These are phyloP conservation scores for Okapia johnstoni DNA, from an alignment of 2,113 vertebrate species.

Conservation along the genomic window DNA sequence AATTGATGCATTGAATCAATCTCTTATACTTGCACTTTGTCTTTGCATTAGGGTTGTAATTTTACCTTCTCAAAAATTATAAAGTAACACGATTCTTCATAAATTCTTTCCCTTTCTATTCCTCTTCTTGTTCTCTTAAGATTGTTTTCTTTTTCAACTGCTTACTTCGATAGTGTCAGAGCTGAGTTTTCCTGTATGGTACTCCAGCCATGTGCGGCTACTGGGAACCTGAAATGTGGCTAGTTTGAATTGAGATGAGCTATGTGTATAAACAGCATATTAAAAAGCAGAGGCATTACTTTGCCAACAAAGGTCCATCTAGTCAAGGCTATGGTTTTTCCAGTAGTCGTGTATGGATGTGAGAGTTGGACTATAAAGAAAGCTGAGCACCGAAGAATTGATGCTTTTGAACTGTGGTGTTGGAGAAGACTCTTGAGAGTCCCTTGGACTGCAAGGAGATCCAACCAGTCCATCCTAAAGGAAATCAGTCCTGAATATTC, in stretches of 20 bases:
- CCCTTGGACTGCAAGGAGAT: neutral
- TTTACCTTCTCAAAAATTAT: constrained; percentile 17
- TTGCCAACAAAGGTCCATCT: neutral
- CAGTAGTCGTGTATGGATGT: neutral
- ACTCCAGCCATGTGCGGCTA: neutral
- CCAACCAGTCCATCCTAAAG: neutral
- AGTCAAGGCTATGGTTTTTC: neutral
- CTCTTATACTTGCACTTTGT: neutral
- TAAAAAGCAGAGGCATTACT: neutral
- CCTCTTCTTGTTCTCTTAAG: neutral
- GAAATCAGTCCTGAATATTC: neutral
- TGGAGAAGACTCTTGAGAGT: neutral
- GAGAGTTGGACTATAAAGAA: neutral
- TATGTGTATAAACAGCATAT: neutral
- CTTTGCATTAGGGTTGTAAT: neutral
- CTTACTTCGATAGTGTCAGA: neutral
- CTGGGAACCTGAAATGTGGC: neutral
- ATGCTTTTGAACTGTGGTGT: neutral
- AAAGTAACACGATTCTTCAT: neutral
- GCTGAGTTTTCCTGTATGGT: neutral
- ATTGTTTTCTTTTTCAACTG: neutral
- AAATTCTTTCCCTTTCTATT: neutral
- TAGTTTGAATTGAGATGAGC: neutral
- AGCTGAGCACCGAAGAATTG: neutral
- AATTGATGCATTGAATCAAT: neutral